A percentile compares a stretch with the other conserved stretches of the same genome.
Evolutionary conservation across 53 echinoderm and acorn worm genomes (phyloP).

Genomic region (Hippasteria phrygiana): DNA sequence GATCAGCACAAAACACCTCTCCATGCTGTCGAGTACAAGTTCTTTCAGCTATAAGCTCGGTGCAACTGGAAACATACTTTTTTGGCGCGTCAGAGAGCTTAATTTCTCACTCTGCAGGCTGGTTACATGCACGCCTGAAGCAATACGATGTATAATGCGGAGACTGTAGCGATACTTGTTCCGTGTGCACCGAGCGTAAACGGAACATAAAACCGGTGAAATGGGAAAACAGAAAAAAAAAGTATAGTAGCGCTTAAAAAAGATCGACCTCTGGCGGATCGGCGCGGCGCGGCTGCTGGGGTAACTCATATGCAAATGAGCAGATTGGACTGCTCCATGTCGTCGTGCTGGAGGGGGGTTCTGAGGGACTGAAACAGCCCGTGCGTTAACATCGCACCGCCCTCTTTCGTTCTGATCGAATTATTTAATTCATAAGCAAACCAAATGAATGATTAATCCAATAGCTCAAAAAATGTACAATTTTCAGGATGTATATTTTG

Average conservation of each 20-base stretch:
- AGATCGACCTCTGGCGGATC: not conserved
- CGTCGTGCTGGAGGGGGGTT: not conserved
- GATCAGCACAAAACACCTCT: not conserved
- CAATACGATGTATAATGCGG: not conserved
- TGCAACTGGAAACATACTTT: not conserved
- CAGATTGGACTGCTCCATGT: constrained; percentile 24
- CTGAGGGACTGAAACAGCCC: not conserved
- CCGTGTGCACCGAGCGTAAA: constrained; percentile 1
- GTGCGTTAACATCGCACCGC: not conserved
- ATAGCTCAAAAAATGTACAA: not conserved
- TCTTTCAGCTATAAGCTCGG: not conserved
- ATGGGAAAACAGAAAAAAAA: constrained; percentile 22
- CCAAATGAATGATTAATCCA: not conserved
- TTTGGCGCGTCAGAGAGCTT: not conserved
- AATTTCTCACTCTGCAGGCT: not conserved
- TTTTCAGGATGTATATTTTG: not conserved
- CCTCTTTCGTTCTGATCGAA: not conserved
- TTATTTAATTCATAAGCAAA: not conserved
- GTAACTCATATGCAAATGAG: constrained; percentile 18
- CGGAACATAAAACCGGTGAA: constrained; percentile 12
- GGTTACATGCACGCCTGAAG: not conserved
- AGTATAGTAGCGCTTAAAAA: not conserved
- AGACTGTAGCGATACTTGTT: not conserved
- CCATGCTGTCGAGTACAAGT: constrained; percentile 10
- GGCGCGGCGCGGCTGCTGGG: not conserved